Percentiles rank a stretch among this genome's conserved stretches.
Conservation (phyloP, 2,888 invertebrate genomes). For the Stenodema calcarata region DNA sequence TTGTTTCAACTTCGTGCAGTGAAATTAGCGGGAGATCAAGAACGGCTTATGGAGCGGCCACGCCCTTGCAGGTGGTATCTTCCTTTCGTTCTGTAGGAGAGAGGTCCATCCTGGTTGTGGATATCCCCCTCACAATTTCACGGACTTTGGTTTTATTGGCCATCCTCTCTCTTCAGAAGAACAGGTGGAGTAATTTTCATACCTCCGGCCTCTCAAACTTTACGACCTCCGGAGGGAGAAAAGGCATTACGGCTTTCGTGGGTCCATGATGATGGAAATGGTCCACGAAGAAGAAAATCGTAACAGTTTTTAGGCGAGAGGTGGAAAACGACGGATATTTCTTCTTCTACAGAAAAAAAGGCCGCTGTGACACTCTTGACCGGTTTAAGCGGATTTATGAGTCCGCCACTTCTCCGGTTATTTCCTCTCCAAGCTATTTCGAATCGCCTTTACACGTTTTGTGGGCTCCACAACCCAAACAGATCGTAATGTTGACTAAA, state of each 20-base stretch:
- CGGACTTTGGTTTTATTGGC: slow-evolving; percentile 2
- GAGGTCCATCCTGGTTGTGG: background rate
- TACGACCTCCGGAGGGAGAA: background rate
- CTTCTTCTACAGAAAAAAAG: too few relatives aligned
- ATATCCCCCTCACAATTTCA: background rate
- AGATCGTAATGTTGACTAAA: too few relatives aligned
- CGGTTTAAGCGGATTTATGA: background rate
- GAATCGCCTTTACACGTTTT: background rate
- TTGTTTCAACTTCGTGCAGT: too few relatives aligned
- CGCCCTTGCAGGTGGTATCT: background rate
- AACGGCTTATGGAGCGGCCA: background rate
- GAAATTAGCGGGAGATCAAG: too few relatives aligned
- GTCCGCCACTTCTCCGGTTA: background rate
- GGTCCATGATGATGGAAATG: background rate
- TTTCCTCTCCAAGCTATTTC: background rate
- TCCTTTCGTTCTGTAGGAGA: background rate
- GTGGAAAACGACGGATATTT: background rate
- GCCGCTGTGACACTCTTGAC: background rate
- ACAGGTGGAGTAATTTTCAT: background rate
- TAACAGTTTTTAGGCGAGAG: background rate
- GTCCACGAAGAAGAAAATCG: background rate
- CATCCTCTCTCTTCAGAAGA: background rate
- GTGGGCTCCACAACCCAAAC: too few relatives aligned
- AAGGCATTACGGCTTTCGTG: background rate
- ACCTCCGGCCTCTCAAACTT: background rate